Evolutionary conservation across 2,113 vertebrate species (phyloP).

Genomic region (Budorcas taxicolor): DNA sequence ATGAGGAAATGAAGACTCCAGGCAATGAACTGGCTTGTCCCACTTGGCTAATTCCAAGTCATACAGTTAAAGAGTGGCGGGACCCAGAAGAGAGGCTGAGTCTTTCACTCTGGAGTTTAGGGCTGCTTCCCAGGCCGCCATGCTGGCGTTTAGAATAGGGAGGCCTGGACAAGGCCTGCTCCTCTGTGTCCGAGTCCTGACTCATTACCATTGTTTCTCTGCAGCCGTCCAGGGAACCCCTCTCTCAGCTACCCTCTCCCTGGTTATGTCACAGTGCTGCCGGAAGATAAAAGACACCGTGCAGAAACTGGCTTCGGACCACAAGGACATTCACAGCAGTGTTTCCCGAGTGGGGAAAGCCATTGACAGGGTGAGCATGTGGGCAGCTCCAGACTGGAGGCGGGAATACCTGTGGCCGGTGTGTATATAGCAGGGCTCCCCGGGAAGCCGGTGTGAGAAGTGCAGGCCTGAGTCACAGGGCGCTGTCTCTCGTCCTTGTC

Average conservation of each 20-base stretch:
- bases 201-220: background rate
- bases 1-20: background rate
- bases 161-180: background rate
- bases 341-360: conserved; percentile 93
- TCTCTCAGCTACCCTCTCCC: conserved; percentile 84
- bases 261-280: conserved; percentile 92
- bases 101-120: background rate
- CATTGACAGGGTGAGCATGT: conserved; percentile 85
- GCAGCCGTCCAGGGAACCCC: conserved; percentile 88
- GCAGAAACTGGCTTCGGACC: conserved; percentile 88
- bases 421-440: background rate
- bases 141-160: background rate
- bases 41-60: background rate
- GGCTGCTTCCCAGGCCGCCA: background rate
- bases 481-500: background rate
- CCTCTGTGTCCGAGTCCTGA: background rate
- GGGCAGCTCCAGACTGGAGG: background rate
- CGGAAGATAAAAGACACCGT: conserved; percentile 92
- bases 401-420: background rate
- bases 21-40: background rate
- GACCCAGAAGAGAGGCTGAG: background rate
- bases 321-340: conserved; percentile 93
- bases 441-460: background rate
- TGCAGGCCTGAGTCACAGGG: background rate
- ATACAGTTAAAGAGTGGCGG: background rate